A percentile compares a stretch with the other conserved stretches of the same genome.
Evolutionary conservation across 2,888 invertebrate species (phyloP).

Genomic region (Chrysopilus asiliformis): DNA sequence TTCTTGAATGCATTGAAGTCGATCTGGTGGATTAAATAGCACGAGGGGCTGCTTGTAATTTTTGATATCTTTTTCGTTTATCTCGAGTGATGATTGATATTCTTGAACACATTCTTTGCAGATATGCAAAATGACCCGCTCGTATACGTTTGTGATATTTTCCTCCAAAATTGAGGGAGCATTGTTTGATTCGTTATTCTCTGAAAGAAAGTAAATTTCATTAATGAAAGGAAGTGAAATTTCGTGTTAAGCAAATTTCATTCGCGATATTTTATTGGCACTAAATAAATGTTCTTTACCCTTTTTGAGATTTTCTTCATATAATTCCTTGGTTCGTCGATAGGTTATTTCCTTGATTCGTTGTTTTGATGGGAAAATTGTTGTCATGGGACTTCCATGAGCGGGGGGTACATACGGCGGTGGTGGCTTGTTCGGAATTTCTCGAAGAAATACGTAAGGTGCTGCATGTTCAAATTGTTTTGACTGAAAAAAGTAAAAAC

Average conservation of each 20-base stretch:
- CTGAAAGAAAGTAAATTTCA: conserved; percentile 8
- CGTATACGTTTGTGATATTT: conserved; percentile 38
- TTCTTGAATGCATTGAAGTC: conserved; percentile 38
- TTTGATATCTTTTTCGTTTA: conserved; percentile 27
- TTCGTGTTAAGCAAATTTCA: neutral
- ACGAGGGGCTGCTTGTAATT: conserved; percentile 31
- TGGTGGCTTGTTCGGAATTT: conserved; percentile 62
- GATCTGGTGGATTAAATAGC: conserved; percentile 36
- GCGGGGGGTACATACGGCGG: conserved; percentile 59
- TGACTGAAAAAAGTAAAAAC: conserved; percentile 35
- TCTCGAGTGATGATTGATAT: conserved; percentile 36
- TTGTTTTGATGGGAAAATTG: conserved; percentile 28
- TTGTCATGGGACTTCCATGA: conserved; percentile 31
- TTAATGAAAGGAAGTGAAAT: too few relatives aligned
- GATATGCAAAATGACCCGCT: conserved; percentile 47
- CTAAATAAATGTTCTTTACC: conserved; percentile 5
- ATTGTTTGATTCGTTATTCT: conserved; percentile 21
- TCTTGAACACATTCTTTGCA: conserved; percentile 45
- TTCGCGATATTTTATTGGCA: neutral
- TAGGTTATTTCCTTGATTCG: conserved; percentile 28
- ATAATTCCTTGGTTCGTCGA: conserved; percentile 25
- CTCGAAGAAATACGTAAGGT: conserved; percentile 41
- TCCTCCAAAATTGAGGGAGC: conserved; percentile 24
- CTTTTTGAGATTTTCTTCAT: conserved; percentile 16
- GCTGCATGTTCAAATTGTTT: conserved; percentile 42